Conservation (phyloP, 1,140 invertebrate species). For the Orchesella cincta region DNA sequence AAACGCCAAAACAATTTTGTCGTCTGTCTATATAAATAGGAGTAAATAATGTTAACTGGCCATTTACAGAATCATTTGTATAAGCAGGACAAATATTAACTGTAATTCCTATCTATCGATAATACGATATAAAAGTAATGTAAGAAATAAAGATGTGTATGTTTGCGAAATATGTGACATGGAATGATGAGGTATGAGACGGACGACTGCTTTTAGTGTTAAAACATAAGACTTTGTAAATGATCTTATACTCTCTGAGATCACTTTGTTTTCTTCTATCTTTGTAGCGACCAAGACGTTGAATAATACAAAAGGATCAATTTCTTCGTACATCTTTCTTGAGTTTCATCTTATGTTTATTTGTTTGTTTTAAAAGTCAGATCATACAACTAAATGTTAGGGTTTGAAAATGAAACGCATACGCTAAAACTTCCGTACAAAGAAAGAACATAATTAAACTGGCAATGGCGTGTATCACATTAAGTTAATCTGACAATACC, state of each 20-base stretch:
- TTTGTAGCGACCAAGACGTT: slow-evolving; percentile 38
- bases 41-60: not conserved
- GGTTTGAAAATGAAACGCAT: not conserved
- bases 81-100: not conserved
- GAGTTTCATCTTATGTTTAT: not conserved
- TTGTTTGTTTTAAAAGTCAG: not conserved
- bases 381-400: not conserved
- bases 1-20: slow-evolving; percentile 1
- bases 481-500: too few relatives aligned
- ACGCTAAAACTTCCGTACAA: not conserved
- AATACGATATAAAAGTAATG: not conserved
- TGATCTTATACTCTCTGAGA: slow-evolving; percentile 32
- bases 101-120: not conserved
- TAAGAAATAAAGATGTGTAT: not conserved
- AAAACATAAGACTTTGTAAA: slow-evolving; percentile 33
- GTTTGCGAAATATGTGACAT: not conserved
- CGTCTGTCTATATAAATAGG: not conserved
- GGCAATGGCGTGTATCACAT: not conserved
- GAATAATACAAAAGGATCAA: slow-evolving; percentile 33
- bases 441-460: not conserved
- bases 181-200: not conserved
- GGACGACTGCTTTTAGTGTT: slow-evolving; percentile 31
- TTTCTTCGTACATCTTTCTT: slow-evolving; percentile 29
- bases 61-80: slow-evolving; percentile 19
- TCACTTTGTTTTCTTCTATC: slow-evolving; percentile 36